Percentiles rank a stretch among this genome's conserved stretches.
These are phyloP conservation scores for Notiomystis cincta DNA, from an alignment of 2,113 vertebrate species.

Conservation along the genomic window DNA sequence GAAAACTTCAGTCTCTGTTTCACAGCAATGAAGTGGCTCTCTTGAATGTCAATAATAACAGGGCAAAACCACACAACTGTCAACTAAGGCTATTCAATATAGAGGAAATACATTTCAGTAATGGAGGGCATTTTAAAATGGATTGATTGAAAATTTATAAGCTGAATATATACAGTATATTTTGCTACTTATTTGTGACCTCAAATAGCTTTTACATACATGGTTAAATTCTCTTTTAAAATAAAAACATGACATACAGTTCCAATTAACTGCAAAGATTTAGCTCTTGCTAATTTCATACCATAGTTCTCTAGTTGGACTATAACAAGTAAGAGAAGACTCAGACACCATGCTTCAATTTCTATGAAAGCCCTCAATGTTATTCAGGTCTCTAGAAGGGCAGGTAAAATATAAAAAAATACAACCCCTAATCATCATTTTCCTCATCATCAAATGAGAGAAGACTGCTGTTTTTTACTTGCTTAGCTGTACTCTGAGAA, in stretches of 20 bases:
- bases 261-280: background rate
- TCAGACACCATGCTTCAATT: background rate
- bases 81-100: background rate
- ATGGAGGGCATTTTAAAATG: background rate
- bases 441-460: slow-evolving; percentile 92
- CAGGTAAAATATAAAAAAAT: background rate
- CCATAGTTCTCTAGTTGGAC: background rate
- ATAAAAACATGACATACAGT: background rate
- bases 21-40: background rate
- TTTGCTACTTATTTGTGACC: background rate
- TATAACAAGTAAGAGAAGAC: background rate
- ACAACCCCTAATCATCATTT: slow-evolving; percentile 78
- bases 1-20: background rate
- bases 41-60: background rate
- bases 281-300: background rate
- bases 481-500: slow-evolving; percentile 75
- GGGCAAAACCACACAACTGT: background rate
- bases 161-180: background rate
- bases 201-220: slow-evolving; percentile 10
- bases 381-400: background rate
- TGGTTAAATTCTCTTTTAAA: background rate
- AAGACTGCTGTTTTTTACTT: slow-evolving; percentile 91
- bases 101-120: background rate
- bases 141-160: background rate
- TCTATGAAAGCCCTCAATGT: background rate